phyloP scores from a whole-genome alignment of 2,113 vertebrate species.

The Eurystomus gularis region DNA sequence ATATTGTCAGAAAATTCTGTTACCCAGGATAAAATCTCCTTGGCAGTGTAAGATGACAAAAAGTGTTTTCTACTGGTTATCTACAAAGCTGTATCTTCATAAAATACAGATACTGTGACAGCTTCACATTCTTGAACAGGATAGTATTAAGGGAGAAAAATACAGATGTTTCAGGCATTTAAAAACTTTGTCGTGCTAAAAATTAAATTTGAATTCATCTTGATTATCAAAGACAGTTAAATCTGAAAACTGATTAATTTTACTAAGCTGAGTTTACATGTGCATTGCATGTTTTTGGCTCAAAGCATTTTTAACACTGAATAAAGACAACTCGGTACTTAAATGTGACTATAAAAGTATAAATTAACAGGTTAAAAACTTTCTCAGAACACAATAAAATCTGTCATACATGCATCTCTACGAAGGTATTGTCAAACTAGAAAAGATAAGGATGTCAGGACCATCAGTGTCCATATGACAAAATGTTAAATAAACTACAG shows the following conservation, averaged over 20 bases:
- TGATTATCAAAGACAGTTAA: neutral
- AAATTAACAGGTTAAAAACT: neutral
- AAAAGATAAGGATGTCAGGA: neutral
- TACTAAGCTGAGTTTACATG: neutral
- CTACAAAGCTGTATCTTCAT: neutral
- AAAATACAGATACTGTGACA: neutral
- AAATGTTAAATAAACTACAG: neutral
- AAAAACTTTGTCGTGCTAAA: neutral
- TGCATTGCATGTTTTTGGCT: neutral
- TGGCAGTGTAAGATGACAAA: neutral
- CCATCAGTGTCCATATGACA: neutral
- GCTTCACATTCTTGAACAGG: neutral
- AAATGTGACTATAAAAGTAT: neutral
- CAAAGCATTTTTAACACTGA: neutral
- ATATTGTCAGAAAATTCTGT: neutral
- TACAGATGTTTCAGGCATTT: neutral
- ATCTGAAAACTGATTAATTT: neutral
- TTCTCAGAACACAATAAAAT: neutral
- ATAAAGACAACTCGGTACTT: neutral
- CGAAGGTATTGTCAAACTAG: neutral
- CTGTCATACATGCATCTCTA: neutral
- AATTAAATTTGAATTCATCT: neutral
- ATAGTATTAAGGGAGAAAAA: neutral
- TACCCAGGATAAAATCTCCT: neutral
- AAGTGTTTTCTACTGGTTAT: neutral